These are phyloP conservation scores for Sceloporus undulatus DNA, from an alignment of 2,113 vertebrate species.

Conservation along the genomic window DNA sequence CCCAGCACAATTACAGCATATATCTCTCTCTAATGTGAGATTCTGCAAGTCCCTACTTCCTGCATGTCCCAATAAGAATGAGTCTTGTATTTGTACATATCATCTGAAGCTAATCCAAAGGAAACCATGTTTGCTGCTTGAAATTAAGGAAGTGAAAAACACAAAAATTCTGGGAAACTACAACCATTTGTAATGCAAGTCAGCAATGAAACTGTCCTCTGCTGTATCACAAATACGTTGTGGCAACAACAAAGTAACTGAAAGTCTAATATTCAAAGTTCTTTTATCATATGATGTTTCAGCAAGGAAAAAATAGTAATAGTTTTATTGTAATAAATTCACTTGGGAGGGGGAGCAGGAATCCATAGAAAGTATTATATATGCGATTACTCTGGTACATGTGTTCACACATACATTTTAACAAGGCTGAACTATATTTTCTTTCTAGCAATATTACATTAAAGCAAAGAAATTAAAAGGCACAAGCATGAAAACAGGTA, in stretches of 20 bases:
- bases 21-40: background rate
- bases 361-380: constrained; percentile 67
- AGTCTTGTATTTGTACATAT: background rate
- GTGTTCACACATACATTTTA: constrained; percentile 57
- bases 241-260: constrained; percentile 65
- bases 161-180: constrained; percentile 53
- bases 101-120: constrained; percentile 23
- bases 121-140: constrained; percentile 52
- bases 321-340: constrained; percentile 74
- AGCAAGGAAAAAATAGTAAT: constrained; percentile 72
- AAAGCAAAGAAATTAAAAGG: constrained; percentile 42
- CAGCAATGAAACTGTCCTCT: constrained; percentile 60
- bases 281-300: constrained; percentile 69
- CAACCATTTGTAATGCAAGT: constrained; percentile 49
- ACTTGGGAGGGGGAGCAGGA: constrained; percentile 50
- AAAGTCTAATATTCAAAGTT: constrained; percentile 63
- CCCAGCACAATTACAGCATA: background rate
- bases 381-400: constrained; percentile 68
- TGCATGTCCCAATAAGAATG: background rate
- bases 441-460: constrained; percentile 74
- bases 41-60: background rate
- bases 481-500: constrained; percentile 68
- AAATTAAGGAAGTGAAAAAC: constrained; percentile 63
- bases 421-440: constrained; percentile 63
- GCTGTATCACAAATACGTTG: constrained; percentile 70